These are phyloP conservation scores for Nasonia vitripennis DNA, from an alignment of 1,140 invertebrate species.

Conservation along the genomic window DNA sequence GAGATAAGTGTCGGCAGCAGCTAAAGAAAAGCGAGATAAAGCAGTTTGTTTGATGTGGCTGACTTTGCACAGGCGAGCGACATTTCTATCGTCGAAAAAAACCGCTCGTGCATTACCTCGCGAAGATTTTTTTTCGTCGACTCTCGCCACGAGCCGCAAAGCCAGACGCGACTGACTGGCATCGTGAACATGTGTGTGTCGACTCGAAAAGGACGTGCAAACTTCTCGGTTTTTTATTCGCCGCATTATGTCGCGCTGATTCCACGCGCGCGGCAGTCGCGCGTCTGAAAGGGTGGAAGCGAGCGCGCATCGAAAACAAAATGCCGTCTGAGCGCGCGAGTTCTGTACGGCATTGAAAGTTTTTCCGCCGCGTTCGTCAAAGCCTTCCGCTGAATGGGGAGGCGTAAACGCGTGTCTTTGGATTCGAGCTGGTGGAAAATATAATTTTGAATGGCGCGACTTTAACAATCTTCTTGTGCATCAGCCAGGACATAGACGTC, in stretches of 20 bases:
- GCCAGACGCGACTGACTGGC: background rate
- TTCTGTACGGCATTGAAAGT: too few species aligned
- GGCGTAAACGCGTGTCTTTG: too few species aligned
- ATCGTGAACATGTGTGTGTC: background rate
- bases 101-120: background rate
- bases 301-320: too few species aligned
- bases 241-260: background rate
- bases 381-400: too few species aligned
- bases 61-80: background rate
- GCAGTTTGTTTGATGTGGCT: conserved; percentile 3
- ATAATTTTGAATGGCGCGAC: too few species aligned
- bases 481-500: too few species aligned
- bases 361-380: too few species aligned
- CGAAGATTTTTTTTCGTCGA: background rate
- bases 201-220: background rate
- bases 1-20: background rate
- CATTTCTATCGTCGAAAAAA: background rate
- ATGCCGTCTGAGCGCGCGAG: too few species aligned
- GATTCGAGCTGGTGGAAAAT: too few species aligned
- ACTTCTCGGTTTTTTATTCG: background rate
- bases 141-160: too few species aligned
- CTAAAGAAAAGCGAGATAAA: background rate
- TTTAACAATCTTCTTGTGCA: too few species aligned
- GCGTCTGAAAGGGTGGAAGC: too few species aligned
- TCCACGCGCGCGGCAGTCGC: background rate